A percentile compares a stretch with the other conserved stretches of the same genome.
These are phyloP conservation scores for Petaurus breviceps DNA, from an alignment of 2,113 vertebrate species.

Conservation along the genomic window DNA sequence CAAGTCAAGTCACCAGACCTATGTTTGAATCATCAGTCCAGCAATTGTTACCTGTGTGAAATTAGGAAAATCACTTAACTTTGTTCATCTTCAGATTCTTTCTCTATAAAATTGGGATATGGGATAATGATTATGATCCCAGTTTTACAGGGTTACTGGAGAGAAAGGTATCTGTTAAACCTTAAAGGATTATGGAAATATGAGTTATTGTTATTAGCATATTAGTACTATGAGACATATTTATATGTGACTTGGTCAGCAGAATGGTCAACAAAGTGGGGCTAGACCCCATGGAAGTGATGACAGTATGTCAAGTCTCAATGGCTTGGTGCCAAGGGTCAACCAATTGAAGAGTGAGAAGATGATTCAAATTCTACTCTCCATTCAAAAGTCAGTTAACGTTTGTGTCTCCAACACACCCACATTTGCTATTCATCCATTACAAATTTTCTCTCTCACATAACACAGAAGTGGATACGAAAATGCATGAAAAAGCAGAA, in stretches of 20 bases:
- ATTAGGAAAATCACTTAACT: neutral
- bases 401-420: neutral
- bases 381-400: neutral
- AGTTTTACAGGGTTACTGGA: neutral
- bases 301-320: neutral
- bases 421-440: neutral
- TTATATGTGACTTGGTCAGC: neutral
- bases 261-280: neutral
- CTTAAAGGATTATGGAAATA: neutral
- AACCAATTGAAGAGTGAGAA: neutral
- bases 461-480: too few relatives aligned
- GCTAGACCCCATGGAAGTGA: neutral
- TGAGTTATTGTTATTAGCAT: neutral
- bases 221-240: neutral
- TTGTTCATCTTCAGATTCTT: neutral
- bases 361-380: neutral
- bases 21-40: neutral
- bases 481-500: too few relatives aligned
- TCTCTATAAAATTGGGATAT: neutral
- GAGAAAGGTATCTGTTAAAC: neutral
- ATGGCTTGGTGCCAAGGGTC: neutral
- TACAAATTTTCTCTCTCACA: neutral
- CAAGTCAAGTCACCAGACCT: neutral
- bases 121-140: neutral
- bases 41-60: neutral